Evolutionary conservation across 2,888 invertebrate genomes (phyloP).

Genomic region (Hipparchia sbordonii): DNA sequence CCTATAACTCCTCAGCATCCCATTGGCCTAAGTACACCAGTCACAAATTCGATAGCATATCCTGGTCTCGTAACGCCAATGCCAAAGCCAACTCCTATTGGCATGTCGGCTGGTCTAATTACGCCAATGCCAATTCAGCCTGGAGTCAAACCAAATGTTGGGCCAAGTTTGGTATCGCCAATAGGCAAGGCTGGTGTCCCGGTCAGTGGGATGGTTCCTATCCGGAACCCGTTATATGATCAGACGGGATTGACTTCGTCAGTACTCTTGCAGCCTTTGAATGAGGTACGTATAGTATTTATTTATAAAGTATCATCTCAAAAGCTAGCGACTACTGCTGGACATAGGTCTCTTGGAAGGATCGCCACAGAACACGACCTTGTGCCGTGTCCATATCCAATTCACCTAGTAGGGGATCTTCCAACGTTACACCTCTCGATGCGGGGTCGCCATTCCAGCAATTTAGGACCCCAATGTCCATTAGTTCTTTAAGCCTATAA

Average conservation of each 20-base stretch:
- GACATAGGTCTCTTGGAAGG: too few species aligned
- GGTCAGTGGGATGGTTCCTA: conserved; percentile 70
- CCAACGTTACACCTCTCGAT: too few species aligned
- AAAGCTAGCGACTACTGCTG: too few species aligned
- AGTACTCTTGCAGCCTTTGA: conserved; percentile 71
- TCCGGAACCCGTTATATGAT: conserved; percentile 70
- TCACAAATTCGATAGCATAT: background rate
- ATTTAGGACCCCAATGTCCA: too few species aligned
- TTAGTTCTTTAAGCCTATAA: too few species aligned
- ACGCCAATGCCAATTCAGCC: conserved; percentile 22
- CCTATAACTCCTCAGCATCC: background rate
- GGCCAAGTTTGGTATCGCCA: conserved; percentile 16
- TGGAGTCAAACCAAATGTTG: background rate
- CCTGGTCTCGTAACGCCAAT: background rate
- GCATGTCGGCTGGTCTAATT: background rate
- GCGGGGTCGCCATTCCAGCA: too few species aligned
- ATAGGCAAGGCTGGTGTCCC: conserved; percentile 29
- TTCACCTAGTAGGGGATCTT: too few species aligned
- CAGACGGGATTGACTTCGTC: conserved; percentile 71
- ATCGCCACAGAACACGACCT: too few species aligned
- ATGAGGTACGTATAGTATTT: conserved; percentile 58
- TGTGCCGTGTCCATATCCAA: too few species aligned
- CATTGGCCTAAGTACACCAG: background rate
- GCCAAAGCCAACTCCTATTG: background rate
- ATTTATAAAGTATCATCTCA: too few species aligned